phyloP scores from a whole-genome alignment of 2,113 vertebrate genomes.

The Eidolon helvum region DNA sequence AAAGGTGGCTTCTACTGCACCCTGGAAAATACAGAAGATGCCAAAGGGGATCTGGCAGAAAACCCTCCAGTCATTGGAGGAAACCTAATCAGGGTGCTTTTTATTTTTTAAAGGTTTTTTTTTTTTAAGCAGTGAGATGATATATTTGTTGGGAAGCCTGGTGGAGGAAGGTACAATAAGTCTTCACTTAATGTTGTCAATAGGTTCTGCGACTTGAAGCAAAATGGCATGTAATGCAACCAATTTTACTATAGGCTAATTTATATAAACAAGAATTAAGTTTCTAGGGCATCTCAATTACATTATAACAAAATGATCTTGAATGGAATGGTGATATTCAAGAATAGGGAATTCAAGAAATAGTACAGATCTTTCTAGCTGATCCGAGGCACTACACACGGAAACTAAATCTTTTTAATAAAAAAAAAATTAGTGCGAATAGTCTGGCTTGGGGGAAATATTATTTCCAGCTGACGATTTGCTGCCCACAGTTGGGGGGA shows the following conservation, averaged over 20 bases:
- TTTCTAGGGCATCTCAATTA: neutral
- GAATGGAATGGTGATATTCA: neutral
- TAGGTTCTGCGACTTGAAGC: neutral
- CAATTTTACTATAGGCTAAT: neutral
- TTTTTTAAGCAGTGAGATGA: neutral
- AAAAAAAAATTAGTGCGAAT: neutral
- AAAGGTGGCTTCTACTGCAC: neutral
- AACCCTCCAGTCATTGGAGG: neutral
- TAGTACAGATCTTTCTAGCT: constrained; percentile 32
- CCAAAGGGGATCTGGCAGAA: neutral
- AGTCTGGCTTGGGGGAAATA: constrained; percentile 33
- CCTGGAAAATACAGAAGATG: neutral
- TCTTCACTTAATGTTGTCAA: neutral
- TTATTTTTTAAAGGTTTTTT: neutral
- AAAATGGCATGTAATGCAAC: neutral
- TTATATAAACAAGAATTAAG: neutral
- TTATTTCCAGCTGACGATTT: neutral
- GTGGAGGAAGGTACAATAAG: neutral
- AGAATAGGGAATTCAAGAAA: constrained; percentile 28
- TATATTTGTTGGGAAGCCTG: neutral
- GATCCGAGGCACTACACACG: constrained; percentile 40
- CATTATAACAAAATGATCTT: neutral
- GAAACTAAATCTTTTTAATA: constrained; percentile 41
- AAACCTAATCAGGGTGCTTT: neutral
- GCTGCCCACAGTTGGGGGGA: neutral